Evolutionary conservation across 2,888 invertebrate genomes (phyloP), one percentile per base, ranked within the genome.

Genomic region (Epirrhoe tristata): DNA sequence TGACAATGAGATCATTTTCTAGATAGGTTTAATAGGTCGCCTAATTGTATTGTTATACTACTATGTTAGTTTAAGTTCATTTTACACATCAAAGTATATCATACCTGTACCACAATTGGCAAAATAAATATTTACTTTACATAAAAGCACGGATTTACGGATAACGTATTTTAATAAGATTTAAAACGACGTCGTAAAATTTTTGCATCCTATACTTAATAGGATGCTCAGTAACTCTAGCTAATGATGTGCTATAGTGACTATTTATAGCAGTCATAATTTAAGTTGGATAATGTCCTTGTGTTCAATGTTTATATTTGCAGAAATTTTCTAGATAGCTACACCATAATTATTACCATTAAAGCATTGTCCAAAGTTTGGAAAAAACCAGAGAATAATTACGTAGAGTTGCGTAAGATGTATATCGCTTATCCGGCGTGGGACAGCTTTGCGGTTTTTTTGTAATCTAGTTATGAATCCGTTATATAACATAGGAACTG

Each of bases 401-500:
- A 85, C 77, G 79, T 76, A 78, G 78, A 75, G 83, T 85, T 90
- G 87, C 90, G 90, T 86, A 90, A 90, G 83, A 70, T 61, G 57
- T 60, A 53, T 63, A 67, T 58, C 59, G 57, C 77, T 75, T 77
- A 77, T 75, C 79, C 72, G 75, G 72, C 85, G 85, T 85, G 85
- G 75, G 84, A 86, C 80, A 69, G 67, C 79, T 83, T 85, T 85
- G 68, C 59, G 79, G 78, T 80, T 80, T 86, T 86, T 80, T 80
- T 74, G 69, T 77, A 78, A 79, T 79, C 76, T 70, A 76, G 80
- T 86, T 83, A 84, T 82, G 82, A 74, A 71, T 80, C 73, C 66
- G 81, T 88, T 88, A 87, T 88, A 87, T 86, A 88, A 88, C 80
- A 73, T 80, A 86, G 86, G 87, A 86, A 86, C 82, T 82, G 72